Evolutionary conservation across 1,140 invertebrate genomes (phyloP).

Genomic region (Nixonia krombeini): DNA sequence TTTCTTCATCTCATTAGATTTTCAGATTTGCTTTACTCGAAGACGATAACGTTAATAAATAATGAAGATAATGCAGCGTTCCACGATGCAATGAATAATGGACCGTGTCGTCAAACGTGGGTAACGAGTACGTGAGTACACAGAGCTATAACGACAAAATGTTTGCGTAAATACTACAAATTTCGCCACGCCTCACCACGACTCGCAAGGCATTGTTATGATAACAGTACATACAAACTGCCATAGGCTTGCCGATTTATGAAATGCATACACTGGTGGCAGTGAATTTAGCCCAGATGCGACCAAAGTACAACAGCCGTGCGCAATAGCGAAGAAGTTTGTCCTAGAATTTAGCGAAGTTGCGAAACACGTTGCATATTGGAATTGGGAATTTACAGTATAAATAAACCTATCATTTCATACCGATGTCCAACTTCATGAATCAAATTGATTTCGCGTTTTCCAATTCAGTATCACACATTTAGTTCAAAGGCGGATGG

Average conservation of each 20-base stretch:
- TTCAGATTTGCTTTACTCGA: no score
- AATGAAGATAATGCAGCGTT: no score
- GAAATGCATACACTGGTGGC: conserved; percentile 22
- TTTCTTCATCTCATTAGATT: background rate
- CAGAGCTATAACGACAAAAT: background rate
- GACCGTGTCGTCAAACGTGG: no score
- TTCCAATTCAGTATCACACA: background rate
- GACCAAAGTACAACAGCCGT: conserved; percentile 32
- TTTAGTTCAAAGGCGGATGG: no score
- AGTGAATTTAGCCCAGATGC: conserved; percentile 35
- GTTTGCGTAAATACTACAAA: conserved; percentile 14
- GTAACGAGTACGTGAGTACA: no score
- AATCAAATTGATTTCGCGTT: background rate
- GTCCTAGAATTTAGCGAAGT: conserved; percentile 46
- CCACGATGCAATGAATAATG: no score
- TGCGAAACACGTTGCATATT: conserved; percentile 16
- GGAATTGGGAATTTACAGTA: background rate
- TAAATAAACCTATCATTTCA: background rate
- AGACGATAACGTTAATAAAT: no score
- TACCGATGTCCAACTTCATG: background rate
- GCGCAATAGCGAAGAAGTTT: conserved; percentile 48
- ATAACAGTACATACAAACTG: conserved; percentile 5
- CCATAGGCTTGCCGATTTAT: conserved; percentile 21
- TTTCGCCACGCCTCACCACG: background rate
- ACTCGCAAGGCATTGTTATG: background rate